Evolutionary conservation across 2,113 vertebrate species (phyloP).

Genomic region (Sinosuthora webbiana): DNA sequence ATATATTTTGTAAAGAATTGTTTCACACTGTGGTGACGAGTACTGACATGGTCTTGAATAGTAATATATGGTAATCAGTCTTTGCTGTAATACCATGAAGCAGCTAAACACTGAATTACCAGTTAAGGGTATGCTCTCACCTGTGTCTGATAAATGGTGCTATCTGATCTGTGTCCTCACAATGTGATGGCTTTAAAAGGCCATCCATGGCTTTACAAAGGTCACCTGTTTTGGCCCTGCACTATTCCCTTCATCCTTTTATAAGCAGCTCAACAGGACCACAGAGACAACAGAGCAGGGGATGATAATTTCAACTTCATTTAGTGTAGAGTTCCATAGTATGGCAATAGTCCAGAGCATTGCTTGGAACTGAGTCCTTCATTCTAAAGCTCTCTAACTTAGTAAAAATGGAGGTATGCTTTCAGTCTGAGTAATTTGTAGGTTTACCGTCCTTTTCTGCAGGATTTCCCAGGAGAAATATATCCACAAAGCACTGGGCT

Average conservation of each 20-base stretch:
- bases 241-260: not conserved
- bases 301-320: not conserved
- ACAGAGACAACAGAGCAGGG: not conserved
- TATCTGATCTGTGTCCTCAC: not conserved
- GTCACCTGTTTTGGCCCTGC: not conserved
- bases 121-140: not conserved
- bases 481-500: not conserved
- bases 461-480: constrained; percentile 2
- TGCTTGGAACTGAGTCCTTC: not conserved
- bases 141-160: not conserved
- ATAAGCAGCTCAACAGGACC: not conserved
- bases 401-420: not conserved
- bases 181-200: not conserved
- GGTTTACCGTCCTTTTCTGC: not conserved
- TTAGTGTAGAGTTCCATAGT: not conserved
- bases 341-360: not conserved
- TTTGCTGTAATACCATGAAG: not conserved
- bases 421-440: not conserved
- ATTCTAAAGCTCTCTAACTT: not conserved
- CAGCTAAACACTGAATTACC: not conserved
- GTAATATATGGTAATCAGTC: constrained; percentile 30
- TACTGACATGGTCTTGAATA: constrained; percentile 48
- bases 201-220: not conserved
- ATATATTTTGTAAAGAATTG: not conserved
- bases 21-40: constrained; percentile 4